These are phyloP conservation scores for Octopus sinensis DNA, from an alignment of 1,140 invertebrate genomes.

Conservation along the genomic window DNA sequence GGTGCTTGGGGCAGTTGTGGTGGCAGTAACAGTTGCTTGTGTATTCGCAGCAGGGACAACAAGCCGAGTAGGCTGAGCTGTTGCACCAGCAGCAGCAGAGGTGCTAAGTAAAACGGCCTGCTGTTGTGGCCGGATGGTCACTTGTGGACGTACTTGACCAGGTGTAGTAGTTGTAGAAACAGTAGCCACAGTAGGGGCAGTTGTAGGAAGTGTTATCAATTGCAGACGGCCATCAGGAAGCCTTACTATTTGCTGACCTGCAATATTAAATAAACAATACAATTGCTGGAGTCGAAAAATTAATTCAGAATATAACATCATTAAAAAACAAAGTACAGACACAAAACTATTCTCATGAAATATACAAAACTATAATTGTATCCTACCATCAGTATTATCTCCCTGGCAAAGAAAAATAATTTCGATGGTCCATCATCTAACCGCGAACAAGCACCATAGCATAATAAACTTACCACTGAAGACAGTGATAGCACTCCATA, in stretches of 20 bases:
- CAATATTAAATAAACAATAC: constrained; percentile 2
- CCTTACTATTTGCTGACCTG: constrained; percentile 85
- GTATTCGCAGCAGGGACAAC: constrained; percentile 12
- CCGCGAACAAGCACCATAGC: too few species aligned
- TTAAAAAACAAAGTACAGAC: too few species aligned
- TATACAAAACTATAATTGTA: too few species aligned
- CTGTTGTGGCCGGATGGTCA: constrained; percentile 15
- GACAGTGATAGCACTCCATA: too few species aligned
- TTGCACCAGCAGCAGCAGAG: constrained; percentile 22
- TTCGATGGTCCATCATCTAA: too few species aligned
- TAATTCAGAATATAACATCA: too few species aligned
- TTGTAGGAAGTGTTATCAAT: constrained; percentile 67
- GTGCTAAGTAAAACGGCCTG: constrained; percentile 30
- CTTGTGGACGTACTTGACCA: not conserved
- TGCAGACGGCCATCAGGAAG: constrained; percentile 91
- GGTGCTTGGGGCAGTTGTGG: constrained; percentile 1
- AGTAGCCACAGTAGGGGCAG: constrained; percentile 40
- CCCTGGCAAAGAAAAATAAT: too few species aligned
- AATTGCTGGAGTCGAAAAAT: too few species aligned
- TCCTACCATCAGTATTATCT: too few species aligned
- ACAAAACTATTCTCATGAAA: too few species aligned
- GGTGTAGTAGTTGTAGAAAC: constrained; percentile 25
- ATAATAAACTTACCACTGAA: too few species aligned
- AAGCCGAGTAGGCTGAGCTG: constrained; percentile 14
- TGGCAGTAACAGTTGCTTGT: constrained; percentile 18